Conservation (phyloP, 2,113 vertebrate genomes). For the Melanotaenia duboulayi region DNA sequence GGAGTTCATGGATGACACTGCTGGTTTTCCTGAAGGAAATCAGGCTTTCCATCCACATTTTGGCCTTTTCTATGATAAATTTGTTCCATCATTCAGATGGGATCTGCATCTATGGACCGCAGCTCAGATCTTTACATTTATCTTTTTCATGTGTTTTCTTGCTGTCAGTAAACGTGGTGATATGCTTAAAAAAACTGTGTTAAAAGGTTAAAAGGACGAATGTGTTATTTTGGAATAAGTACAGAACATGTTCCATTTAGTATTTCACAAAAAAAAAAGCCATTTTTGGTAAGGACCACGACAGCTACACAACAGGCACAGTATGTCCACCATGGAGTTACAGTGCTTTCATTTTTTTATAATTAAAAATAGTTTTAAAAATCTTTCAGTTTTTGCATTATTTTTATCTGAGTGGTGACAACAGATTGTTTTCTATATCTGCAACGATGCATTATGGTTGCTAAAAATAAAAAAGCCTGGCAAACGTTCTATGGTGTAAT, state of each 20-base stretch:
- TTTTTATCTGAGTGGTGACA: slow-evolving; percentile 54
- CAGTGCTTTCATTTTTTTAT: slow-evolving; percentile 55
- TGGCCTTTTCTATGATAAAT: slow-evolving; percentile 1
- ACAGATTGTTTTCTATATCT: slow-evolving; percentile 80
- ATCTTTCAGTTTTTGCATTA: slow-evolving; percentile 38
- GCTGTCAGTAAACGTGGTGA: slow-evolving; percentile 73
- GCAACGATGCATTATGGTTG: slow-evolving; percentile 75
- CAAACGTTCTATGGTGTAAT: slow-evolving; percentile 33
- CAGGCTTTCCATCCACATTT: background rate
- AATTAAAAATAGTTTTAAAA: slow-evolving; percentile 64
- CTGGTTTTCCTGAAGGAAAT: background rate
- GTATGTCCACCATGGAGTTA: slow-evolving; percentile 48
- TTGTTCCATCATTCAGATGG: background rate
- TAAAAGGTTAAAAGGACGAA: slow-evolving; percentile 60
- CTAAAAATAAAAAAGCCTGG: slow-evolving; percentile 76
- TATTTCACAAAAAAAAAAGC: slow-evolving; percentile 36
- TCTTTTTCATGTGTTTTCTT: slow-evolving; percentile 62
- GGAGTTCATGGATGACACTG: no score
- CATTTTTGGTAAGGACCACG: slow-evolving; percentile 60
- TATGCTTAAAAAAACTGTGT: slow-evolving; percentile 70
- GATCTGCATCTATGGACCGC: background rate
- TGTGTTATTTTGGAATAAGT: slow-evolving; percentile 57
- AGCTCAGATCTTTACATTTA: slow-evolving; percentile 45
- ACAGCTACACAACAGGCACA: slow-evolving; percentile 39
- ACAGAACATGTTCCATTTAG: slow-evolving; percentile 40